These are phyloP conservation scores for Aegithalos caudatus DNA, from an alignment of 2,113 vertebrate species.

Conservation along the genomic window DNA sequence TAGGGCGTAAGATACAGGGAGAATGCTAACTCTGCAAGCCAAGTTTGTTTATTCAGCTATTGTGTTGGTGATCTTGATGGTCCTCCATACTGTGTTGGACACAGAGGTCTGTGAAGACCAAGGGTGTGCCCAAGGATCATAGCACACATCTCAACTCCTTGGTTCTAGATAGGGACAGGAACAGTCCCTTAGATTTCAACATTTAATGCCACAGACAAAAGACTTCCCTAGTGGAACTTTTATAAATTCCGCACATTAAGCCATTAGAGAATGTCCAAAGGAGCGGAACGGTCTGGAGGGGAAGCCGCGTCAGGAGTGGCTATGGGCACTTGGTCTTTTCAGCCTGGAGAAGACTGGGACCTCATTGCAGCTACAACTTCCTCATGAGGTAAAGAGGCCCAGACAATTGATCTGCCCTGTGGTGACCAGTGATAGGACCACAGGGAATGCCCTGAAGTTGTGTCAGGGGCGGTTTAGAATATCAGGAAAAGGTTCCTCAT, in stretches of 20 bases:
- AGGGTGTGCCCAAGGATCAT: background rate
- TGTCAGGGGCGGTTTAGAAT: background rate
- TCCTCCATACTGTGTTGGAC: background rate
- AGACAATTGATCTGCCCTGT: background rate
- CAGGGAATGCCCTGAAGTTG: background rate
- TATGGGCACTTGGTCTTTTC: background rate
- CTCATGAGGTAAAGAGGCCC: accelerated
- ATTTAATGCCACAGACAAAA: background rate
- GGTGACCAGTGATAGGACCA: background rate
- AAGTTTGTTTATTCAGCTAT: background rate
- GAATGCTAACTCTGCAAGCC: background rate
- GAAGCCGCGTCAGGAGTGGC: accelerated
- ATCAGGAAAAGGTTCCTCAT: background rate
- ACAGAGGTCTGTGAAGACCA: background rate
- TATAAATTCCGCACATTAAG: background rate
- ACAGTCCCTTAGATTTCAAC: background rate
- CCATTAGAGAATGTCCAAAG: background rate
- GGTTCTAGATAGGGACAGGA: background rate
- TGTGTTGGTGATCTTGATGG: background rate
- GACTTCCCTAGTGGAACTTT: background rate
- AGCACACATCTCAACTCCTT: background rate
- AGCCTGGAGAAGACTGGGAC: background rate
- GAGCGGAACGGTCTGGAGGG: background rate
- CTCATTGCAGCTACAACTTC: background rate
- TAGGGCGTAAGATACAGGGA: background rate